Evolutionary conservation across 2,113 vertebrate species (phyloP).

Genomic region (Alethe diademata): DNA sequence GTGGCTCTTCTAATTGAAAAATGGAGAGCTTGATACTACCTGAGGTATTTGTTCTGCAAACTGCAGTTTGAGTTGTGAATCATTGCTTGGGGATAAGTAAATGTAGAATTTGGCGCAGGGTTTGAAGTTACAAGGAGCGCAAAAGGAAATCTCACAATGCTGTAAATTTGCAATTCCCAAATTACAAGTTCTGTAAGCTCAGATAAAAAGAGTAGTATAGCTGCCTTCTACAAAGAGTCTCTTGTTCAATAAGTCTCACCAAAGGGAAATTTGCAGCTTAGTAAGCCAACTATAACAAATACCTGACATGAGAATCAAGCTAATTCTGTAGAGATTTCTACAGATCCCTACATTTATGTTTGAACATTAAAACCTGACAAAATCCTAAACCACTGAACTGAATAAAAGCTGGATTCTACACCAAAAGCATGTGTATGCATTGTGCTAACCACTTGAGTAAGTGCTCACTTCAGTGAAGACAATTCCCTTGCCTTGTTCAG

Average conservation of each 20-base stretch:
- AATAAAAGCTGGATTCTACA: neutral
- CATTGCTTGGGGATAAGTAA: neutral
- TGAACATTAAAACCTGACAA: neutral
- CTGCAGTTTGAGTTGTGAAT: neutral
- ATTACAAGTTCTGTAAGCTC: conserved; percentile 60
- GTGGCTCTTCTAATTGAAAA: neutral
- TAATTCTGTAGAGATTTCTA: neutral
- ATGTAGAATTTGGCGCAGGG: neutral
- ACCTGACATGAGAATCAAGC: conserved; percentile 24
- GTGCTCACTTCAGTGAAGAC: neutral
- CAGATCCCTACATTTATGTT: neutral
- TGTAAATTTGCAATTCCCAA: conserved; percentile 59
- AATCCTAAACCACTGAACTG: neutral
- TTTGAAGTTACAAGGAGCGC: neutral
- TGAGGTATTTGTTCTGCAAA: neutral
- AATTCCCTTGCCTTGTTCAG: neutral
- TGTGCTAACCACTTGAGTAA: neutral
- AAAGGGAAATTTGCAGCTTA: conserved; percentile 49
- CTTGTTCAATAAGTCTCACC: conserved; percentile 66
- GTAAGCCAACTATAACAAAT: conserved; percentile 59
- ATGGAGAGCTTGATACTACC: neutral
- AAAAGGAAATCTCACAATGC: neutral
- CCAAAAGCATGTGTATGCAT: neutral
- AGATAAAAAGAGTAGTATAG: conserved; percentile 60
- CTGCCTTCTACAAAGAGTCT: conserved; percentile 65